Percentiles rank a stretch among this genome's conserved stretches.
Evolutionary conservation across 2,888 invertebrate species (phyloP).

Genomic region (Drosophila percnosoma): DNA sequence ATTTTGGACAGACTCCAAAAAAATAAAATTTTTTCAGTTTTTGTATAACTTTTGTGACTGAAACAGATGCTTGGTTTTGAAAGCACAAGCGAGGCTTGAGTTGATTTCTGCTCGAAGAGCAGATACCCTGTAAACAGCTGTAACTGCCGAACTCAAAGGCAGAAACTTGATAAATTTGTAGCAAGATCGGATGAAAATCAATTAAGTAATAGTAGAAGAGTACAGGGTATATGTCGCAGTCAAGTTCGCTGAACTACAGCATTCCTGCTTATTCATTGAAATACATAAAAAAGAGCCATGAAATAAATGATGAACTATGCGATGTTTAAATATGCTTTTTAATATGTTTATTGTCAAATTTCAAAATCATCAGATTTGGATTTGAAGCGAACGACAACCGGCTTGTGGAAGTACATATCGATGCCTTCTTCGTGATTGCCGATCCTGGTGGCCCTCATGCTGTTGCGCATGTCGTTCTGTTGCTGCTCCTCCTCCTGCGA

Average conservation of each 20-base stretch:
- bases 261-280: not conserved
- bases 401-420: constrained; percentile 16
- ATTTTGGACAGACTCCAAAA: not conserved
- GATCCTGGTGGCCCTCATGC: constrained; percentile 16
- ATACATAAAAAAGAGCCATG: not conserved
- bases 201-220: not conserved
- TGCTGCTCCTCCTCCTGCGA: not conserved
- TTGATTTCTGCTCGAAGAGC: not conserved
- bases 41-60: not conserved
- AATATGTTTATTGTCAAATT: not conserved
- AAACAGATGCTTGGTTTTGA: not conserved
- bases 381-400: constrained; percentile 22
- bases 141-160: not conserved
- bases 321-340: not conserved
- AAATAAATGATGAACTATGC: not conserved
- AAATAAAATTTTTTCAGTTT: not conserved
- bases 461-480: not conserved
- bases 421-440: not conserved
- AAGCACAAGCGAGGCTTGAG: not conserved
- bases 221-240: not conserved
- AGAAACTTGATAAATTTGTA: not conserved
- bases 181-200: not conserved
- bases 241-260: not conserved
- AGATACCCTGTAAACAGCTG: not conserved
- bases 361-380: not conserved